Evolutionary conservation across 2,888 invertebrate species (phyloP), one percentile per base, ranked within the genome.

Genomic region (Omphaloscelis lunosa): DNA sequence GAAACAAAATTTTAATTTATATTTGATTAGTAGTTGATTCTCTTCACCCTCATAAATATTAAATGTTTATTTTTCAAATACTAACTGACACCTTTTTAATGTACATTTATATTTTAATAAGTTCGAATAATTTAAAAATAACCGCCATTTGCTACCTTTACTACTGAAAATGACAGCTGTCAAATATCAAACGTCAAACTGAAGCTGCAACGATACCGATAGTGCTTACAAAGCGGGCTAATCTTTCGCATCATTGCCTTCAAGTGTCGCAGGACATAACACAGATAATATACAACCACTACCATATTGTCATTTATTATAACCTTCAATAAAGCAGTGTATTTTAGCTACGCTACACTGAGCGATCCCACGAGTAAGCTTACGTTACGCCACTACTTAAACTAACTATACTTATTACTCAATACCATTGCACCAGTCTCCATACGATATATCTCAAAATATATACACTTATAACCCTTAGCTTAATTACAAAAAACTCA

Each of bases 271-370:
- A 80, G 79, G 79, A 85, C 70, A 83, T 88, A 89, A 90, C 88
- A 88, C 84, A 83, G 85, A 82, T 85, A 89, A 87, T 85, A 89
- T 78, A 89, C 89, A 91, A 88, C 86, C 88, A 90, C 92, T 95
- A 94, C 90, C 83, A 93, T 95, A 95, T 95, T 95, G 95, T 95
- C 95, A 90, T 93, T 90, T 89, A 88, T 89, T 90, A 91, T 80
- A 90, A 90, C 88, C 85, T 92, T 92, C 88, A 91, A 91, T 88
- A 86, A 87, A 88, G 86, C 88, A 69, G 83, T 89, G 87, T 87
- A 73, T 66, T 80, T 83, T 85, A 88, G 78, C 75, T 79, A 85
- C 77, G 80, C 77, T 86, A 82, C 80, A 79, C 73, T 72, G 71
- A 79, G 81, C 73, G 68, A 67, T 45, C 71, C 72, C 75, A 63